Conservation (phyloP, 1,140 invertebrate species). For the Planococcus citri region DNA sequence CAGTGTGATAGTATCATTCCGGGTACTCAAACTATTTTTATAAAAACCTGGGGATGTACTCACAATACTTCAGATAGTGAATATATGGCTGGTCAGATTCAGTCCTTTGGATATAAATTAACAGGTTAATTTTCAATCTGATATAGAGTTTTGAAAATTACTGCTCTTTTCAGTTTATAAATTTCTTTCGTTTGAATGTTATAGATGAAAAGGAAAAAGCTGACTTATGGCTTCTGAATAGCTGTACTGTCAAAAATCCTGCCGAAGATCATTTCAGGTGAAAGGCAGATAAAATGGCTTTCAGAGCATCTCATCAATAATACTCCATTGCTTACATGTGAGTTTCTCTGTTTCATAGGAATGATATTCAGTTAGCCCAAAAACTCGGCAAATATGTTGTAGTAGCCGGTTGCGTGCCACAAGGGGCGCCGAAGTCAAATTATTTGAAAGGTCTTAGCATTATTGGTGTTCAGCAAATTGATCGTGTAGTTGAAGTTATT, state of each 20-base stretch:
- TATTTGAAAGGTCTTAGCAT: conserved; percentile 76
- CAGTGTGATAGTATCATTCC: conserved; percentile 42
- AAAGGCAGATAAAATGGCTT: conserved; percentile 34
- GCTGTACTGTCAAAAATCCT: conserved; percentile 95
- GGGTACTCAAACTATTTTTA: conserved; percentile 81
- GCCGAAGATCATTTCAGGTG: conserved; percentile 84
- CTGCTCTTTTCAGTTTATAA: not conserved
- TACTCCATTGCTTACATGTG: not conserved
- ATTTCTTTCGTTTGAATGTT: conserved; percentile 22
- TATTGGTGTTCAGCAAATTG: conserved; percentile 95
- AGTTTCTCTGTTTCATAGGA: conserved; percentile 44
- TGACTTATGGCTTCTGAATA: conserved; percentile 91
- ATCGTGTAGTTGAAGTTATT: conserved; percentile 95
- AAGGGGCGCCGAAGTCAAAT: conserved; percentile 60
- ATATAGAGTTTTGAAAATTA: not conserved
- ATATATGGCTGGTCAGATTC: conserved; percentile 93
- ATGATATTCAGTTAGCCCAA: conserved; percentile 73
- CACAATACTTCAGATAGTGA: conserved; percentile 94
- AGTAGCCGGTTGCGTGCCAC: conserved; percentile 92
- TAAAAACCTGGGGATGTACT: conserved; percentile 96
- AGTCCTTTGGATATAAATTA: conserved; percentile 73
- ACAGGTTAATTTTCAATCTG: conserved; percentile 39
- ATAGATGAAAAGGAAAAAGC: conserved; percentile 62
- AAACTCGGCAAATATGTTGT: conserved; percentile 72
- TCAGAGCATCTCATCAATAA: not conserved